These are phyloP conservation scores for Drosophila willistoni DNA, from an alignment of 1,140 invertebrate species.

Conservation along the genomic window DNA sequence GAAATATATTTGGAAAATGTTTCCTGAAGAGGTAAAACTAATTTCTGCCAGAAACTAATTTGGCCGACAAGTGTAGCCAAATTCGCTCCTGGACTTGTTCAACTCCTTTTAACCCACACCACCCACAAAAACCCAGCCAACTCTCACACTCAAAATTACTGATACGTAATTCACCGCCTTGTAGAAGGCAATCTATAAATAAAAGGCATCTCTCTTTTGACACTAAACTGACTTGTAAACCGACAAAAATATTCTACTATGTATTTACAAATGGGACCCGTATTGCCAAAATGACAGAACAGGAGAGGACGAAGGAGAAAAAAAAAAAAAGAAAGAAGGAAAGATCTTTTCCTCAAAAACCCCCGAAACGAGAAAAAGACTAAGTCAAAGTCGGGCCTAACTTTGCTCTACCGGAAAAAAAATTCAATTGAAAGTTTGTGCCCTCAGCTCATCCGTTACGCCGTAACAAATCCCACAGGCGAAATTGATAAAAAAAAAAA, in stretches of 20 bases:
- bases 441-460: conserved; percentile 68
- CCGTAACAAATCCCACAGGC: conserved; percentile 77
- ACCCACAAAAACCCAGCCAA: no score
- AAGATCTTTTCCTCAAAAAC: not conserved
- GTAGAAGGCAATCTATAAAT: conserved; percentile 66
- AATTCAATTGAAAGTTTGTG: conserved; percentile 78
- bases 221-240: conserved; percentile 79
- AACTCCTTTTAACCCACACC: not conserved
- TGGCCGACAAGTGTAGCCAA: not conserved
- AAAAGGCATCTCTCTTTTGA: conserved; percentile 65
- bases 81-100: conserved; percentile 19
- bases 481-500: conserved; percentile 73
- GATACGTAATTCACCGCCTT: not conserved
- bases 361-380: conserved; percentile 12
- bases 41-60: no score
- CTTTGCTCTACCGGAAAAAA: conserved; percentile 45
- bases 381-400: conserved; percentile 27
- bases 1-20: no score
- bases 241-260: conserved; percentile 65
- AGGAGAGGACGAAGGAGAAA: conserved; percentile 6
- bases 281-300: conserved; percentile 64
- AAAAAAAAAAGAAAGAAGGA: not conserved
- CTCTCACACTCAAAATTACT: conserved; percentile 14
- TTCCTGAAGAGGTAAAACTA: no score
- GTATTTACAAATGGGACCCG: conserved; percentile 24